Base-by-base conservation (phyloP, 2,113 vertebrate genomes). In the Acanthisitta chloris region DNA sequence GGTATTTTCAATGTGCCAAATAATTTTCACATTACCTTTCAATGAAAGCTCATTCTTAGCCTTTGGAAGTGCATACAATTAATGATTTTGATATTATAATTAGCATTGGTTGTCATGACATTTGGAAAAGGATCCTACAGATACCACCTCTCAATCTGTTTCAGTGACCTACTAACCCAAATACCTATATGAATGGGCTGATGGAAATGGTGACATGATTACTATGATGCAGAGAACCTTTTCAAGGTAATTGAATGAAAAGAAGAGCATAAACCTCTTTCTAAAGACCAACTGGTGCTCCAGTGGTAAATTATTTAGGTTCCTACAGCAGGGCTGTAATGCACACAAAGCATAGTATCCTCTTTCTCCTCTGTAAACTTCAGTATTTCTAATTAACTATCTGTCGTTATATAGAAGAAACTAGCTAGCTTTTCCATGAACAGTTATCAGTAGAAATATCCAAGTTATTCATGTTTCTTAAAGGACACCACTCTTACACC, bases 131-230 rank as follows among this genome's bases (percentile, higher is more conserved):
- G 77, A 94, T 72, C 51, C 77, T 62, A 82, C 11, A 86, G 71
- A 59, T 95, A 86, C 66, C 76, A 92, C 66, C 77, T 79, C 86
- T 94, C 91, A 91, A 94, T 91, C 86, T 94, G 89, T 76, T 96
- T 95, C 81, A 78, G 92, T 86, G 95, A 96, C 92, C 94, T 93
- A 95, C 88, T 95, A 95, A 95, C 86, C 92, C 79, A 91, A 94
- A 94, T 96, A 95, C 58, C 74, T 88, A 78, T 25, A 77, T 91
- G 81, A 94, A 96, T 80, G 79, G 77, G 74, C 64, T 73, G 64
- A 76, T 40, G 48, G 84, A 94, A 93, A 92, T 24, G 74, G 82
- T 86, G 88, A 93, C 72, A 89, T 13, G 81, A 80, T 78, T 80
- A 82, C 81, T 85, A 58, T n/a, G 61, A 92, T 48, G 25, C 45